Conservation (phyloP, 2,113 vertebrate genomes). For the Sardina pilchardus region DNA sequence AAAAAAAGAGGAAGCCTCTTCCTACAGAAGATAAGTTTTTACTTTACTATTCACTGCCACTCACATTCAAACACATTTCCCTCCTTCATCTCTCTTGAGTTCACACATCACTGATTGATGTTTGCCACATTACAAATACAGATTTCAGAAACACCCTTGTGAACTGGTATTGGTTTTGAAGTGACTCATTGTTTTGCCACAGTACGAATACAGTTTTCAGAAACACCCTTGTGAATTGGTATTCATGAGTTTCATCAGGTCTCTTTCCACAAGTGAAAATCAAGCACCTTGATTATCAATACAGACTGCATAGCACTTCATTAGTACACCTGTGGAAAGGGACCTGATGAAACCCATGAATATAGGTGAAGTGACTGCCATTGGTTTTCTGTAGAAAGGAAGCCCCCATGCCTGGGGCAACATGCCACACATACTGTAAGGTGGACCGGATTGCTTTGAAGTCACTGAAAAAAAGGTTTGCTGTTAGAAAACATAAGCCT, state of each 20-base stretch:
- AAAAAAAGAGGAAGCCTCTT: background rate
- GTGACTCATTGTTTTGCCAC: too few relatives aligned
- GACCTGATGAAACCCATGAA: too few relatives aligned
- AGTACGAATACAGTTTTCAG: too few relatives aligned
- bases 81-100: background rate
- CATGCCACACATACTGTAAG: conserved; percentile 22
- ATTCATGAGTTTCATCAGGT: background rate
- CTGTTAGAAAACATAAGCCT: conserved; percentile 14
- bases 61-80: background rate
- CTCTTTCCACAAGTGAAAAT: too few relatives aligned
- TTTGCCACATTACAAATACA: background rate
- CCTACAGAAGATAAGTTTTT: background rate
- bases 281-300: too few relatives aligned
- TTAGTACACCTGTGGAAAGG: too few relatives aligned
- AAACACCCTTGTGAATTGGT: background rate
- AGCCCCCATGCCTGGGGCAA: background rate
- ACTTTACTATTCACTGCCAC: too few relatives aligned
- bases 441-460: conserved; percentile 31
- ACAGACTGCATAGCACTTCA: too few relatives aligned
- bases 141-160: too few relatives aligned
- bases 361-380: background rate
- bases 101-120: background rate
- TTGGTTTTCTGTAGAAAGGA: background rate
- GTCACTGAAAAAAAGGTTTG: background rate
- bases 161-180: too few relatives aligned